Percentiles rank a stretch among this genome's conserved stretches.
phyloP scores from a whole-genome alignment of 1,140 invertebrate genomes.

The Meloidogyne hapla region DNA sequence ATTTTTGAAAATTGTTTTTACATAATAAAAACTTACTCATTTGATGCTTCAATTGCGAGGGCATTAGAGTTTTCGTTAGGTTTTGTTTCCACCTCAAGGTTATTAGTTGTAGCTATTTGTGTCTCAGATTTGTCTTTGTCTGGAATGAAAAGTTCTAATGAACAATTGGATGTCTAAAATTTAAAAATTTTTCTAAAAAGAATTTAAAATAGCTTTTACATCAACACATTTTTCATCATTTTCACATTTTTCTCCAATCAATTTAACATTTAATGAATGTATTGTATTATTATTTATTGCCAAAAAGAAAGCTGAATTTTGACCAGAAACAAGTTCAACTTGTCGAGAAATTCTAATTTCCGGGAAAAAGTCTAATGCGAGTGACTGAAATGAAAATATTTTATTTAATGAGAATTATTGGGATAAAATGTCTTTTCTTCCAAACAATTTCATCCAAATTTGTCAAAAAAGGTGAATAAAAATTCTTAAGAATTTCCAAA shows the following conservation, averaged over 20 bases:
- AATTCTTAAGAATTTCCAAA: too few species aligned
- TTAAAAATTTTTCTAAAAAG: not conserved
- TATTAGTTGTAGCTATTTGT: not conserved
- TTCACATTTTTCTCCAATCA: conserved; percentile 22
- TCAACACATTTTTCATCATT: conserved; percentile 15
- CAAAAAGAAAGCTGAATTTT: conserved; percentile 41
- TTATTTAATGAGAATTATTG: too few species aligned
- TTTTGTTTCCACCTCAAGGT: not conserved
- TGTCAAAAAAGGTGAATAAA: too few species aligned
- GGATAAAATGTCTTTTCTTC: too few species aligned
- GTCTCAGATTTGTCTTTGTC: conserved; percentile 1
- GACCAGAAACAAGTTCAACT: conserved; percentile 34
- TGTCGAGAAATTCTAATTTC: conserved; percentile 42
- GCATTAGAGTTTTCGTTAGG: not conserved
- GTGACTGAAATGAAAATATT: conserved; percentile 15
- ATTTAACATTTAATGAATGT: conserved; percentile 21
- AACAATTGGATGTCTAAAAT: conserved; percentile 12
- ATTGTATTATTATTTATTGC: conserved; percentile 32
- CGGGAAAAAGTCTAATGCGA: conserved; percentile 36
- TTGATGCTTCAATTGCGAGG: not conserved
- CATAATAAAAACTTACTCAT: not conserved
- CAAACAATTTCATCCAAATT: conserved; percentile 31
- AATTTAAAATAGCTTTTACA: not conserved
- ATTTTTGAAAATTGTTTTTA: too few species aligned
- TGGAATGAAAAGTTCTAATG: conserved; percentile 1